phyloP scores from a whole-genome alignment of 2,113 vertebrate genomes.

The Ammodytes marinus region DNA sequence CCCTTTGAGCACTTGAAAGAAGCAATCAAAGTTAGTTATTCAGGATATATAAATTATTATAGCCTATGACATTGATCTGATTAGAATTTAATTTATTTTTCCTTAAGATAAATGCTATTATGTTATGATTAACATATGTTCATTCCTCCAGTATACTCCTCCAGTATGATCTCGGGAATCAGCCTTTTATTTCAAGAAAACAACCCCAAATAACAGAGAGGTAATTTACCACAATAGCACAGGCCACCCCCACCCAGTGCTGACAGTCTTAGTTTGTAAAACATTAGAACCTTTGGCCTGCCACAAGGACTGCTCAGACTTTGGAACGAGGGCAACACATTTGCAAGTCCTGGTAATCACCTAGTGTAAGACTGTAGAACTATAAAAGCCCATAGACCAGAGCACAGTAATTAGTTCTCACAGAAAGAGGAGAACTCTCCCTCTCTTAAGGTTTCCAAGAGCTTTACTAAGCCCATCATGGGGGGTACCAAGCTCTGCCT shows the following conservation, averaged over 20 bases:
- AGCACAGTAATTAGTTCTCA: constrained; percentile 71
- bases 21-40: constrained; percentile 47
- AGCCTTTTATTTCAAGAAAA: background rate
- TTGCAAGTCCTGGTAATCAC: constrained; percentile 64
- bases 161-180: background rate
- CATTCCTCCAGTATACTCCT: background rate
- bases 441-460: constrained; percentile 50
- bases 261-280: constrained; percentile 78
- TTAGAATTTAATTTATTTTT: constrained; percentile 13
- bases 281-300: constrained; percentile 82
- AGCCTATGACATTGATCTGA: constrained; percentile 17
- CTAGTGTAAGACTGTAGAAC: constrained; percentile 40
- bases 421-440: constrained; percentile 74
- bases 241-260: constrained; percentile 71
- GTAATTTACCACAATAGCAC: constrained; percentile 40
- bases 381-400: constrained; percentile 75
- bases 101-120: background rate
- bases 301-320: constrained; percentile 82
- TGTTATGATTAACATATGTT: too few relatives aligned
- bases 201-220: constrained; percentile 1
- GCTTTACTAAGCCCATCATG: constrained; percentile 71
- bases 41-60: constrained; percentile 6
- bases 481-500: constrained; percentile 75
- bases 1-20: constrained; percentile 35
- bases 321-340: constrained; percentile 80